Conservation (phyloP, 2,113 vertebrate species). For the Hippocampus comes region DNA sequence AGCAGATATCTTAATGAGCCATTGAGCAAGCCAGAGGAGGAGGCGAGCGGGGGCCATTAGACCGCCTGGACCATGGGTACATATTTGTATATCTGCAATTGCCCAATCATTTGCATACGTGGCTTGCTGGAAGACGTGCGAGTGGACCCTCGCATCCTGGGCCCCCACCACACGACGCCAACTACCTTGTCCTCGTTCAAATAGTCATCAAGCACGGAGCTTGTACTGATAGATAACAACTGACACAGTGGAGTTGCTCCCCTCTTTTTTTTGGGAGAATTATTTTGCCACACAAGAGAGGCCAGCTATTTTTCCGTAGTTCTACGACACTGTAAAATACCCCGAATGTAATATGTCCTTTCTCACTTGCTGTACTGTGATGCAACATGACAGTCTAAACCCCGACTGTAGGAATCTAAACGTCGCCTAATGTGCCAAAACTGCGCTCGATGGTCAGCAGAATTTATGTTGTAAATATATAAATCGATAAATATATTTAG, state of each 20-base stretch:
- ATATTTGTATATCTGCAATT: conserved; percentile 75
- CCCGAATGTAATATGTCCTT: too few species aligned
- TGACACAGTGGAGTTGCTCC: too few species aligned
- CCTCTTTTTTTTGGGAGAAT: background rate
- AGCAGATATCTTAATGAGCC: conserved; percentile 73
- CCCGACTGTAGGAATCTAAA: too few species aligned
- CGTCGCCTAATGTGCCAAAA: too few species aligned
- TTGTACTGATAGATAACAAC: background rate
- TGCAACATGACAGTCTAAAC: too few species aligned
- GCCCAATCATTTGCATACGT: conserved; percentile 68
- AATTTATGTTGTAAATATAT: too few species aligned
- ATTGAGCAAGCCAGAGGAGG: conserved; percentile 67
- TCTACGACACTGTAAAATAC: background rate
- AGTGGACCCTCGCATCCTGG: conserved; percentile 24
- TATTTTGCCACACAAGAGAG: background rate
- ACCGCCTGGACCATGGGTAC: conserved; percentile 56
- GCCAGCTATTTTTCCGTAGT: background rate
- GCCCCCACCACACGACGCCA: conserved; percentile 38
- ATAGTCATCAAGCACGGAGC: conserved; percentile 39
- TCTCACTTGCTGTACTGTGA: too few species aligned
- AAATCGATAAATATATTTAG: too few species aligned
- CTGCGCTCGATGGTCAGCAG: too few species aligned
- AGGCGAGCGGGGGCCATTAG: conserved; percentile 66
- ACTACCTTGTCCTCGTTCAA: conserved; percentile 37
- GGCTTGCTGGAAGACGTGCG: conserved; percentile 45